phyloP scores from a whole-genome alignment of 2,888 invertebrate genomes.

The Anorthoa munda region DNA sequence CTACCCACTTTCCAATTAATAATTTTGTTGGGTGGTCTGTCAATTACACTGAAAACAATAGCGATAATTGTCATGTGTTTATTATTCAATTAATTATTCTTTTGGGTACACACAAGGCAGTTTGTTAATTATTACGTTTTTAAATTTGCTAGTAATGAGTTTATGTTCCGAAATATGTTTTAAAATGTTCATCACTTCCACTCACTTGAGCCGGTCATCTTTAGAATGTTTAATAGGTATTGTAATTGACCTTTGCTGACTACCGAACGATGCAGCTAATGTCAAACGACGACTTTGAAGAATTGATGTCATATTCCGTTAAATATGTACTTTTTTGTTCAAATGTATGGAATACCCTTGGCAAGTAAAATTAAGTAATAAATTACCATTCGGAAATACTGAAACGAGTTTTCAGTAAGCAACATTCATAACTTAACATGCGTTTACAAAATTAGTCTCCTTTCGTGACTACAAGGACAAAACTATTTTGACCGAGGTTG shows the following conservation, averaged over 20 bases:
- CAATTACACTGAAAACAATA: slow-evolving; percentile 28
- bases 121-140: slow-evolving; percentile 5
- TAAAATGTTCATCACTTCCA: neutral
- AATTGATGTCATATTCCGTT: slow-evolving; percentile 41
- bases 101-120: neutral
- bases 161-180: neutral
- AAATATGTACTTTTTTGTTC: slow-evolving; percentile 22
- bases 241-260: slow-evolving; percentile 33
- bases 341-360: neutral
- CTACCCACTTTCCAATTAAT: slow-evolving; percentile 37
- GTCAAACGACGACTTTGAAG: slow-evolving; percentile 6
- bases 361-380: neutral
- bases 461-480: slow-evolving; percentile 56
- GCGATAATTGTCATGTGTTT: slow-evolving; percentile 26
- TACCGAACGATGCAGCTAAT: slow-evolving; percentile 24
- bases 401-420: slow-evolving; percentile 26
- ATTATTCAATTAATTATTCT: slow-evolving; percentile 13
- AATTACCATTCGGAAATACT: slow-evolving; percentile 35
- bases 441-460: slow-evolving; percentile 45
- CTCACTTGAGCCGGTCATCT: slow-evolving; percentile 1
- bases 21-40: slow-evolving; percentile 9
- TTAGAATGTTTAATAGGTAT: slow-evolving; percentile 31
- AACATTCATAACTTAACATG: slow-evolving; percentile 17
- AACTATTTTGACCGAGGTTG: slow-evolving; percentile 52
- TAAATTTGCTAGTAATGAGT: neutral